phyloP scores from a whole-genome alignment of 2,888 invertebrate species.

The Heliconius aoede region DNA sequence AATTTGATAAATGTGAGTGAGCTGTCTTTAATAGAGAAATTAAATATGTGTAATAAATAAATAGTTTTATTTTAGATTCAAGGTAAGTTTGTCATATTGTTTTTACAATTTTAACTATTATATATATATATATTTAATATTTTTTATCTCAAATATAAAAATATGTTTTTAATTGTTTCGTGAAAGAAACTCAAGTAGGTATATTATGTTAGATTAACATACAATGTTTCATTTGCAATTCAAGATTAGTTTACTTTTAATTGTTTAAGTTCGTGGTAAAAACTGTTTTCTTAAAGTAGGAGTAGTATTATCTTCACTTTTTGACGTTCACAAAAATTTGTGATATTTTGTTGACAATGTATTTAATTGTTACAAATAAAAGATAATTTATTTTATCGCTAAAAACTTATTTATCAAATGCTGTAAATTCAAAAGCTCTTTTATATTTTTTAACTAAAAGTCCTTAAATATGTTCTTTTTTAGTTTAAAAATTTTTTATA shows the following conservation, averaged over 20 bases:
- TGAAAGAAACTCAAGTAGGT: neutral
- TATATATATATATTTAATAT: neutral
- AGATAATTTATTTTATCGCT: no score
- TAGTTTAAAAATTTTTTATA: no score
- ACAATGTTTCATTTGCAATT: constrained; percentile 12
- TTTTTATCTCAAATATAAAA: neutral
- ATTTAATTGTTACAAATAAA: no score
- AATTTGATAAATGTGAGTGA: neutral
- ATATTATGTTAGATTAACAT: constrained; percentile 3
- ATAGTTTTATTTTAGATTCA: neutral
- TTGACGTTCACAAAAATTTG: neutral
- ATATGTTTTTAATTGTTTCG: neutral
- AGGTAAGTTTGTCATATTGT: neutral
- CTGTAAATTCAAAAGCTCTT: no score
- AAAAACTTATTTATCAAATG: no score
- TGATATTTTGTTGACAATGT: no score
- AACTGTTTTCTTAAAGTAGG: constrained; percentile 2
- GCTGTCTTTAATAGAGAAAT: neutral
- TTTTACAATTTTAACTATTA: neutral
- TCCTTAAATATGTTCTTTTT: no score
- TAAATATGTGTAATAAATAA: constrained; percentile 11
- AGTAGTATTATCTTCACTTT: neutral
- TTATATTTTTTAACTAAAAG: no score
- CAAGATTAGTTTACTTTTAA: neutral
- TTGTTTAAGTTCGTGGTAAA: constrained; percentile 4